These are phyloP conservation scores for Parnassius glacialis DNA, from an alignment of 2,888 invertebrate genomes.

Conservation along the genomic window DNA sequence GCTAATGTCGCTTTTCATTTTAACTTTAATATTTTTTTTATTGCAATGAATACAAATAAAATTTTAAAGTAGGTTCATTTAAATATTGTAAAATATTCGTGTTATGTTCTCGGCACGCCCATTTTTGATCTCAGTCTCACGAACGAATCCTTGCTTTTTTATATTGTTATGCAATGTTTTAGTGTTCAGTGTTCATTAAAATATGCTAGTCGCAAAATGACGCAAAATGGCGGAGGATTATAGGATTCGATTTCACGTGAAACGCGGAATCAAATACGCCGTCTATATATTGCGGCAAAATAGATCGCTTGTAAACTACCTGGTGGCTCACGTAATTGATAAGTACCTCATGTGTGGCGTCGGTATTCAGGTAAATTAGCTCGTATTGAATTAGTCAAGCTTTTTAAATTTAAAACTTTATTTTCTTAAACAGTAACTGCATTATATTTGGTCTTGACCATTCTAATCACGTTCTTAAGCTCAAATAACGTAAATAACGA, in stretches of 20 bases:
- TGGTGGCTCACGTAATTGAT: constrained; percentile 23
- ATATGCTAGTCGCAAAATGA: constrained; percentile 17
- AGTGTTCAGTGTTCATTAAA: constrained; percentile 14
- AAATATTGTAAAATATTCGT: constrained; percentile 15
- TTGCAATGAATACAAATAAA: constrained; percentile 15
- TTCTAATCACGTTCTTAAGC: constrained; percentile 5
- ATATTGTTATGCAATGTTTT: constrained; percentile 14
- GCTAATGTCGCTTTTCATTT: constrained; percentile 29
- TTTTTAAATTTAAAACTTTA: constrained; percentile 13
- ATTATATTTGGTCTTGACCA: constrained; percentile 5
- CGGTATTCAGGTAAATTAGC: constrained; percentile 21
- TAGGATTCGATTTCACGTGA: constrained; percentile 15
- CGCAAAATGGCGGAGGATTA: constrained; percentile 7
- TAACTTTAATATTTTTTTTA: constrained; percentile 15
- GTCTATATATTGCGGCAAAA: constrained; percentile 4
- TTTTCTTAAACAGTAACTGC: constrained; percentile 5
- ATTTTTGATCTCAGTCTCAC: constrained; percentile 37
- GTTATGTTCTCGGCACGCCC: constrained; percentile 19
- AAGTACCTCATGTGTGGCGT: constrained; percentile 24
- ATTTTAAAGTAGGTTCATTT: constrained; percentile 19
- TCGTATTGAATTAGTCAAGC: constrained; percentile 17
- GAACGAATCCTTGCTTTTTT: constrained; percentile 26
- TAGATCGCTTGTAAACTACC: constrained; percentile 12
- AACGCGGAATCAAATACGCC: constrained; percentile 8
- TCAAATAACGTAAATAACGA: neutral